Percentiles rank a stretch among this genome's conserved stretches.
Evolutionary conservation across 2,888 invertebrate genomes (phyloP).

Genomic region (Melanophora roralis): DNA sequence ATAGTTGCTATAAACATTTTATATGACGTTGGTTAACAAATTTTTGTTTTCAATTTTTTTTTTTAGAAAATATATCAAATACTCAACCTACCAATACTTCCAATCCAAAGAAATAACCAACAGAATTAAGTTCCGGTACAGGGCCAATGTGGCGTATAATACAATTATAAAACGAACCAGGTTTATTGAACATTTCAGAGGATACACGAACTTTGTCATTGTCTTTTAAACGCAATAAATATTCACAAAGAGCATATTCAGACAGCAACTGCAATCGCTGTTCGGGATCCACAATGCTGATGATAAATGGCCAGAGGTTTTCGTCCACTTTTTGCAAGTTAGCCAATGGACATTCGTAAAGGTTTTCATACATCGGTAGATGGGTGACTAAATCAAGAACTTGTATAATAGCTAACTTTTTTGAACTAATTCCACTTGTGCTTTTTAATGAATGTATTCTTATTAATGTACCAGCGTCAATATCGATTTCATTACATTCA

Average conservation of each 20-base stretch:
- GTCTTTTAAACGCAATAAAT: slow-evolving; percentile 70
- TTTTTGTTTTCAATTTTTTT: background rate
- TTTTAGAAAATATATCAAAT: background rate
- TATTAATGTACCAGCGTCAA: slow-evolving; percentile 67
- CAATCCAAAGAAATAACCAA: slow-evolving; percentile 80
- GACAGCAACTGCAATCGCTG: slow-evolving; percentile 78
- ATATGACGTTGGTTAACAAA: no score
- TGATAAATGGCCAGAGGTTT: slow-evolving; percentile 78
- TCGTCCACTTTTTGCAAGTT: slow-evolving; percentile 67
- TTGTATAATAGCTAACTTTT: slow-evolving; percentile 67
- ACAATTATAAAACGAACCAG: slow-evolving; percentile 67
- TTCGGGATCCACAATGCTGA: slow-evolving; percentile 78
- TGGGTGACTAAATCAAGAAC: slow-evolving; percentile 68
- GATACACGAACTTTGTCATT: slow-evolving; percentile 75
- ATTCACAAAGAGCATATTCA: slow-evolving; percentile 77
- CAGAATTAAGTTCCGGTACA: slow-evolving; percentile 78
- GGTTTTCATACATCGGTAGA: slow-evolving; percentile 67
- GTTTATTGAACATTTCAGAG: slow-evolving; percentile 73
- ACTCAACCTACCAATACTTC: slow-evolving; percentile 78
- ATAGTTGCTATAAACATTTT: no score
- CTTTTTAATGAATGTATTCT: slow-evolving; percentile 64
- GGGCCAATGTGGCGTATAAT: slow-evolving; percentile 79
- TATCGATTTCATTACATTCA: slow-evolving; percentile 40
- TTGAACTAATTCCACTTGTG: slow-evolving; percentile 44
- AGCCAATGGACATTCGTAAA: slow-evolving; percentile 69